phyloP scores from a whole-genome alignment of 2,888 invertebrate species.

The Sarcophaga rosellei region DNA sequence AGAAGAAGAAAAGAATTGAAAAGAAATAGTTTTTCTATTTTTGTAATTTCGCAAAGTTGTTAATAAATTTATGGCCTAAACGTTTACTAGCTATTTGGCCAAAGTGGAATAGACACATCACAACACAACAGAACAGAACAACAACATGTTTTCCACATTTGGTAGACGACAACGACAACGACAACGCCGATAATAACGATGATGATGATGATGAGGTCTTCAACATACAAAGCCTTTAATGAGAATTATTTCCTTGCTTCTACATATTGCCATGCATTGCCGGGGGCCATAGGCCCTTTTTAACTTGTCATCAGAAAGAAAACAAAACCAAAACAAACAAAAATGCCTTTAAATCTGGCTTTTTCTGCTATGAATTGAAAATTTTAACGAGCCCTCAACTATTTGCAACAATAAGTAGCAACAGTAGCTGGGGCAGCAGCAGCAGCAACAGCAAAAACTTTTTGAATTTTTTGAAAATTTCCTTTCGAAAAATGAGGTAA shows the following conservation, averaged over 20 bases:
- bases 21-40: conserved; percentile 50
- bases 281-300: neutral
- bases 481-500: neutral
- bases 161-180: conserved; percentile 19
- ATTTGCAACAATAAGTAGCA: conserved; percentile 7
- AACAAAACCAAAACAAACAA: too few species aligned
- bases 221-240: conserved; percentile 37
- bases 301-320: neutral
- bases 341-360: neutral
- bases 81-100: conserved; percentile 22
- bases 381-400: conserved; percentile 55
- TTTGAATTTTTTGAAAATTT: neutral
- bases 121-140: too few species aligned
- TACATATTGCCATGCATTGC: too few species aligned
- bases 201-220: neutral
- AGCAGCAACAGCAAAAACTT: neutral
- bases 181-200: conserved; percentile 1
- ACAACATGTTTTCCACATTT: conserved; percentile 14
- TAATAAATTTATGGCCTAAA: conserved; percentile 70
- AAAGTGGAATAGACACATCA: conserved; percentile 31
- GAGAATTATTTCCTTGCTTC: conserved; percentile 14
- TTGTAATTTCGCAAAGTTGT: conserved; percentile 64
- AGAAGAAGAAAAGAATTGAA: conserved; percentile 33
- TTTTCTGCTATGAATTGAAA: conserved; percentile 7
- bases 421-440: neutral